Base-by-base conservation (phyloP, 1,140 invertebrate species). In the Samia ricini region DNA sequence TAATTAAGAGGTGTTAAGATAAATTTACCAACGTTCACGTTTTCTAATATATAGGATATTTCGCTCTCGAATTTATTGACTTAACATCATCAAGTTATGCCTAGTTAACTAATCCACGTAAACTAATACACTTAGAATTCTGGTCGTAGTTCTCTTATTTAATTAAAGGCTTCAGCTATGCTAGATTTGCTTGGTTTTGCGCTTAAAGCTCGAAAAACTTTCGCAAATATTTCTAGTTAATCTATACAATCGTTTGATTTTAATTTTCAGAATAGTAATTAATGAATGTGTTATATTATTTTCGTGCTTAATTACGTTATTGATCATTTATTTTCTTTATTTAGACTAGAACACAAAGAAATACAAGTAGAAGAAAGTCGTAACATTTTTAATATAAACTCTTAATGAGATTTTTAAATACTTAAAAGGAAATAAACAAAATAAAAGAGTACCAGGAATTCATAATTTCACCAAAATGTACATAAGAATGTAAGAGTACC, bases 391-490 rank as follows among this genome's bases (percentile, higher is more conserved):
- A n/a, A n/a, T n/a, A n/a, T n/a, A n/a, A n/a, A n/a, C n/a, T n/a
- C n/a, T n/a, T n/a, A n/a, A n/a, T n/a, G n/a, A n/a, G n/a, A n/a
- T n/a, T n/a, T n/a, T n/a, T n/a, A n/a, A n/a, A n/a, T n/a, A n/a
- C n/a, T n/a, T n/a, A n/a, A n/a, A 42, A 12, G 10, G 33, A 15
- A 42, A 42, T 42, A 42, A 42, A 42, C 12, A 19, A 58, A 48
- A 59, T 8, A 36, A 50, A 59, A 50, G 7, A 50, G 20, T 59
- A 59, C 42, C 12, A 49, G 57, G 57, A 59, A 33, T 18, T 18
- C 21, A 59, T 59, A 50, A 59, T 10, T 23, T 49, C 50, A 42
- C 15, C 8, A 58, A 24, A 22, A 29, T 23, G 55, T 19, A 23
- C 20, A 22, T 36, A 51, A 49, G 23, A 22, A 54, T 12, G 23